Evolutionary conservation across 2,888 invertebrate genomes (phyloP).

Genomic region (Oligia latruncula): DNA sequence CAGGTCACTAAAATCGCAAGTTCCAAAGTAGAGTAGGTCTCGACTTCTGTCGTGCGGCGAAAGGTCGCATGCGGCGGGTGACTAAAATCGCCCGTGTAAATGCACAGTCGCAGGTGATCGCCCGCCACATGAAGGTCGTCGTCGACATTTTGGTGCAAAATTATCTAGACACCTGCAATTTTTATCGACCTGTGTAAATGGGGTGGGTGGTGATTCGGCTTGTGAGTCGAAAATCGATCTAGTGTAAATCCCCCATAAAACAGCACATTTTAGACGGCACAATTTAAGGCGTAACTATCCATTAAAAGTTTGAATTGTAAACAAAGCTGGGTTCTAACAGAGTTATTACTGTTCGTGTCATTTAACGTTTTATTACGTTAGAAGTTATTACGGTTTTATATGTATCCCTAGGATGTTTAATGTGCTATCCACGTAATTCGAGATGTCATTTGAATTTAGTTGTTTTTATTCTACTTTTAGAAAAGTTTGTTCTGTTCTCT

Average conservation of each 20-base stretch:
- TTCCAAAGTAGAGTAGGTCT: too few species aligned
- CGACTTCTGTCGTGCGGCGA: too few species aligned
- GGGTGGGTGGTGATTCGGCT: not conserved
- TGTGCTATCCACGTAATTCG: constrained; percentile 26
- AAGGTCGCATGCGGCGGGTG: too few species aligned
- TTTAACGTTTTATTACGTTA: constrained; percentile 42
- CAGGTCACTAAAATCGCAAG: too few species aligned
- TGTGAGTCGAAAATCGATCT: not conserved
- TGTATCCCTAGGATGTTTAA: constrained; percentile 15
- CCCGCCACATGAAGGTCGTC: too few species aligned
- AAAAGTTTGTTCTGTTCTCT: not conserved
- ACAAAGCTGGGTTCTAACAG: constrained; percentile 29
- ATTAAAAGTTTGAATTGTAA: constrained; percentile 46
- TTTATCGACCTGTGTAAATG: not conserved
- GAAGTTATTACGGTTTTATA: constrained; percentile 31
- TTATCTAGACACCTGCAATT: not conserved
- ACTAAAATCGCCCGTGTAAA: too few species aligned
- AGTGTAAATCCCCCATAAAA: not conserved
- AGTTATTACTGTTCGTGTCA: constrained; percentile 25
- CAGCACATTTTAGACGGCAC: not conserved
- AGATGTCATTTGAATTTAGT: constrained; percentile 25
- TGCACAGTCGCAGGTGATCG: too few species aligned
- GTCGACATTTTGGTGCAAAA: too few species aligned
- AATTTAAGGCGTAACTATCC: not conserved
- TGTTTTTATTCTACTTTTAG: not conserved